A percentile compares a stretch with the other conserved stretches of the same genome.
Conservation (phyloP, 2,888 invertebrate genomes). For the Hyposoter didymator region DNA sequence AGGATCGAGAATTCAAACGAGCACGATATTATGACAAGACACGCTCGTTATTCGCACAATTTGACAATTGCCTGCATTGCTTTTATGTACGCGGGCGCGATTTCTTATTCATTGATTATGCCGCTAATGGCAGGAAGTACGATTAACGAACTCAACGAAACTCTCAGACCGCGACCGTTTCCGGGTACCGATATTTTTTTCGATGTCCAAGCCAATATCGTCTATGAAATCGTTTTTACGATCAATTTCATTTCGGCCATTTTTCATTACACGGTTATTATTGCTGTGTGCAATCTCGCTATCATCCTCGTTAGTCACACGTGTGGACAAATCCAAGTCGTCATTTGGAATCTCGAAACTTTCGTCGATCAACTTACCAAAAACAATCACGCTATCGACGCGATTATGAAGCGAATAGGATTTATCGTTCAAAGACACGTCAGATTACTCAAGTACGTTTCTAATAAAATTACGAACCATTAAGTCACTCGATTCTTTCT, state of each 20-base stretch:
- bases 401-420: constrained; percentile 55
- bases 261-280: constrained; percentile 64
- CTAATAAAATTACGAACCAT: too few species aligned
- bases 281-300: constrained; percentile 69
- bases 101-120: constrained; percentile 65
- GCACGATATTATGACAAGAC: constrained; percentile 63
- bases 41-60: constrained; percentile 40
- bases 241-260: constrained; percentile 65
- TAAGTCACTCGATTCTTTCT: background rate
- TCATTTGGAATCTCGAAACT: constrained; percentile 42
- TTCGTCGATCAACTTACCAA: constrained; percentile 10
- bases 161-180: constrained; percentile 71
- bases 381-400: background rate
- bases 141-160: constrained; percentile 69
- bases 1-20: constrained; percentile 60
- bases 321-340: constrained; percentile 66
- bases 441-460: constrained; percentile 72
- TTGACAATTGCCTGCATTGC: constrained; percentile 69
- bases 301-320: constrained; percentile 72
- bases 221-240: constrained; percentile 70
- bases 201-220: constrained; percentile 65
- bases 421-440: constrained; percentile 66
- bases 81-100: constrained; percentile 73
- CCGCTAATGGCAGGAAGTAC: constrained; percentile 45
- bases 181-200: constrained; percentile 74